phyloP scores from a whole-genome alignment of 2,113 vertebrate species.

The Scolopax mira region DNA sequence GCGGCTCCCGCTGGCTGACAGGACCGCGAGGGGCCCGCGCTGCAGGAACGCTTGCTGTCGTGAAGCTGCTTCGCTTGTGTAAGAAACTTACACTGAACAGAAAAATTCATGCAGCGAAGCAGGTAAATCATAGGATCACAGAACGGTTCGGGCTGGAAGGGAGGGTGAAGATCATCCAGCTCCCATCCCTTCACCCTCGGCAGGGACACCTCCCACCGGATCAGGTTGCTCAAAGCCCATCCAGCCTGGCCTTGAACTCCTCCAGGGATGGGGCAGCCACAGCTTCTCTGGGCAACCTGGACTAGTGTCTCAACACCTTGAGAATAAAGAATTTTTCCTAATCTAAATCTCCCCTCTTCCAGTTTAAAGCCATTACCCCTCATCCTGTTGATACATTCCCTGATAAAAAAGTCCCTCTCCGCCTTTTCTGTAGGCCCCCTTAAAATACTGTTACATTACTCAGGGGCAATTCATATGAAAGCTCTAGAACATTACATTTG shows the following conservation, averaged over 20 bases:
- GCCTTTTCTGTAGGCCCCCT: neutral
- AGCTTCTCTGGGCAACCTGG: neutral
- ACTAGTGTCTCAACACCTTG: neutral
- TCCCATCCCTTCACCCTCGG: too few relatives aligned
- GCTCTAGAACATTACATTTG: neutral
- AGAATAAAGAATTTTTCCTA: neutral
- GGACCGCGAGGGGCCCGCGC: fast-evolving
- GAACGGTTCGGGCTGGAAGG: neutral
- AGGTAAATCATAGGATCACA: neutral
- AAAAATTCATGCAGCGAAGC: too few relatives aligned
- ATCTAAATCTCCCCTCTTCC: neutral
- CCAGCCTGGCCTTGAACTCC: neutral
- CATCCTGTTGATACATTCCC: neutral
- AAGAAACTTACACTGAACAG: too few relatives aligned
- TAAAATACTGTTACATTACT: fast-evolving
- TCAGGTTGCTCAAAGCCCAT: too few relatives aligned
- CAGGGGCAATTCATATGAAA: neutral
- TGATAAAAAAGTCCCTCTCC: neutral
- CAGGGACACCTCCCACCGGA: neutral
- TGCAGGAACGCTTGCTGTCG: fast-evolving
- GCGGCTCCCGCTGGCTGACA: fast-evolving
- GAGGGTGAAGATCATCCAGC: neutral
- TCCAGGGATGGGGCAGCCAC: neutral
- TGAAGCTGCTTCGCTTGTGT: too few relatives aligned
- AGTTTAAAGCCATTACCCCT: neutral